Evolutionary conservation across 2,797 vertebrate species (phyloP), one percentile per base, ranked within the genome.

Genomic region (Toxotes lorentzi): DNA sequence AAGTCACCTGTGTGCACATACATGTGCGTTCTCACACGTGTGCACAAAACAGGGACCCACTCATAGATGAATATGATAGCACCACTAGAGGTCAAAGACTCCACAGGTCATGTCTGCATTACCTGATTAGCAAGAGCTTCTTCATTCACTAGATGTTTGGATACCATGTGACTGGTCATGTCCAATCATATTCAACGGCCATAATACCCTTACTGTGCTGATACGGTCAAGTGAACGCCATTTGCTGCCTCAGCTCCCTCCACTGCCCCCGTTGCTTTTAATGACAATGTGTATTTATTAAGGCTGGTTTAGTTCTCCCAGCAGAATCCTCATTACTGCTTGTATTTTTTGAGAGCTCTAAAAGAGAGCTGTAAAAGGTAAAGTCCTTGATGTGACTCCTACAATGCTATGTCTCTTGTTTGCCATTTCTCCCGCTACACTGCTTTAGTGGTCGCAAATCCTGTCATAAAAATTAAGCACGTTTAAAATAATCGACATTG

Each of bases 141-240:
- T 54, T 27, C 13, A 30, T 30, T 53, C 12, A 14, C 14, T 54
- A 16, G 27, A 24, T 14, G 5, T 27, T 51, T 51, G 23, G 11
- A 8, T 5, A n/a, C 47, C 21, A 50, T 3, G 1, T 48, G 8
- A 48, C 47, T n/a, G 47, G 47, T 48, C 3, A 10, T n/a, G 7
- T 21, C 45, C 47, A n/a, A 23, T 50, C 54, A 60, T 60, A 23
- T 70, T 70, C 9, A 65, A 65, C 19, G 23, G 45, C 38, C 30
- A 54, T 40, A 40, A 60, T 34, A 27, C 24, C 4, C 40, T 40
- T 40, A 40, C 27, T 13, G 23, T 58, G 58, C 30, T 47, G 30
- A 78, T 19, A 41, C 8, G 19, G 17, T 32, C 19, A 38, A 48
- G 32, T 21, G 38, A 23, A 59, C 9, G 5, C 21, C 12, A 10